Conservation (phyloP, 30 jellyfish, hydroid and myxozoan genomes). For the Nemopilema nomurai region DNA sequence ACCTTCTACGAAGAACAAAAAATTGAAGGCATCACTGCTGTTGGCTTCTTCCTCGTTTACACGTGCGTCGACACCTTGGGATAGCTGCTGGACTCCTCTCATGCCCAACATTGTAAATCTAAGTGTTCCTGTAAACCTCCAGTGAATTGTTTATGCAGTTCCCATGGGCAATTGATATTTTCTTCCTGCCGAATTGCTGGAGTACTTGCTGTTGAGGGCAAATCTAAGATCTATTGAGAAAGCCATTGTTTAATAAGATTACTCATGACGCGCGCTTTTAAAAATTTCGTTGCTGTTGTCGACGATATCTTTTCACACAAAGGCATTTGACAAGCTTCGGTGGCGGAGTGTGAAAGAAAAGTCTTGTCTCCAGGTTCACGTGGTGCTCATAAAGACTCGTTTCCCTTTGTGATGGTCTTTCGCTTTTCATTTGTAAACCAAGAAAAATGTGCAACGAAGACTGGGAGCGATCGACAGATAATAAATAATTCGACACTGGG, state of each 20-base stretch:
- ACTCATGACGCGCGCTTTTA: constrained; percentile 42
- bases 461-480: not conserved
- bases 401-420: not conserved
- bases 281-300: constrained; percentile 53
- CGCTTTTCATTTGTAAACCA: not conserved
- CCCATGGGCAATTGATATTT: not conserved
- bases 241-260: constrained; percentile 31
- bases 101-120: constrained; percentile 19
- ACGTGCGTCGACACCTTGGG: constrained; percentile 17
- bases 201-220: constrained; percentile 7
- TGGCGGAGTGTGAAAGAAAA: constrained; percentile 23
- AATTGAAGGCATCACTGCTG: constrained; percentile 77
- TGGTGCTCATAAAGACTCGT: not conserved
- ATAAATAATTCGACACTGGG: too few species aligned
- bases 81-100: not conserved
- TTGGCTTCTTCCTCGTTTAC: constrained; percentile 10
- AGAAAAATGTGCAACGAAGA: not conserved
- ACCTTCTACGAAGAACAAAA: constrained; percentile 93
- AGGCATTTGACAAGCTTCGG: constrained; percentile 35
- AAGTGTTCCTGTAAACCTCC: not conserved
- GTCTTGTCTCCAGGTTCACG: not conserved
- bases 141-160: not conserved
- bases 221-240: not conserved
- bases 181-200: not conserved
- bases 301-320: not conserved